A percentile compares a stretch with the other conserved stretches of the same genome.
These are phyloP conservation scores for Acanthisitta chloris DNA, from an alignment of 2,113 vertebrate species.

Conservation along the genomic window DNA sequence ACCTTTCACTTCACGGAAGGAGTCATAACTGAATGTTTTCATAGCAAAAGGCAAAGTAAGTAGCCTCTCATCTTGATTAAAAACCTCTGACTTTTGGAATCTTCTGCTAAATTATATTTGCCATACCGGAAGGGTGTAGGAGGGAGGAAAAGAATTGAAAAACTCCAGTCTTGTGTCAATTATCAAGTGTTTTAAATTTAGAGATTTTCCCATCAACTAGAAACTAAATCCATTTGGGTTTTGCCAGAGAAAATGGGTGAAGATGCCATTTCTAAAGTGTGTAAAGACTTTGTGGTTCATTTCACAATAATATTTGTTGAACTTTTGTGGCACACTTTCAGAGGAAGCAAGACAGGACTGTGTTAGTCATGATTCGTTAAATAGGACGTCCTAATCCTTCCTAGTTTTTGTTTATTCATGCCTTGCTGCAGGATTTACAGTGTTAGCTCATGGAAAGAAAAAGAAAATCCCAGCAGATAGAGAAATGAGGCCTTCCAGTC, in stretches of 20 bases:
- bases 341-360: conserved; percentile 58
- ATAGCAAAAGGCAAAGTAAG: neutral
- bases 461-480: conserved; percentile 51
- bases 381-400: conserved; percentile 69
- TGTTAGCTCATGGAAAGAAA: conserved; percentile 66
- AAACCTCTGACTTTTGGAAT: conserved; percentile 30
- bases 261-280: conserved; percentile 59
- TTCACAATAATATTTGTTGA: conserved; percentile 72
- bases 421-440: conserved; percentile 70
- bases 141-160: conserved; percentile 29
- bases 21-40: neutral
- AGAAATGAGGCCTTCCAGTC: conserved; percentile 65
- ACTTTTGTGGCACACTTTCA: conserved; percentile 69
- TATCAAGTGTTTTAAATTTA: conserved; percentile 55
- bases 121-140: conserved; percentile 37
- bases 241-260: conserved; percentile 46
- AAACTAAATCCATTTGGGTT: conserved; percentile 42
- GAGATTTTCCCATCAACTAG: conserved; percentile 46
- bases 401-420: conserved; percentile 74
- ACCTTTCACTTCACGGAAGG: neutral
- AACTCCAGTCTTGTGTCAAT: conserved; percentile 22
- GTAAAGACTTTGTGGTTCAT: conserved; percentile 62
- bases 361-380: conserved; percentile 73
- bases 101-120: conserved; percentile 22
- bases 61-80: neutral